phyloP scores from a whole-genome alignment of 37 sponge, comb jelly and placozoan species.

The Chondrosia reniformis region DNA sequence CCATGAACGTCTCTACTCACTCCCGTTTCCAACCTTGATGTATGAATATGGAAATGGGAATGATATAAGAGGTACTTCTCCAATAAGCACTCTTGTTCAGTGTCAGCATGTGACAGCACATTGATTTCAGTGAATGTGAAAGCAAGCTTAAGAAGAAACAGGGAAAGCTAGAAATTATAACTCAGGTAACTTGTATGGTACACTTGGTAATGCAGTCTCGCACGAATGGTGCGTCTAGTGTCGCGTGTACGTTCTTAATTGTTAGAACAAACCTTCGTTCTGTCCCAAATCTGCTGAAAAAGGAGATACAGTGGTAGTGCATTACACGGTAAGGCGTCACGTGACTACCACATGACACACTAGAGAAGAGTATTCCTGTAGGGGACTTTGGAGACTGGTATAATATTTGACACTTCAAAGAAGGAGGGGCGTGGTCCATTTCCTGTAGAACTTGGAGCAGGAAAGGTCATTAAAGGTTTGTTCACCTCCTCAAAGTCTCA shows the following conservation, averaged over 20 bases:
- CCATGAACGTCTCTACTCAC: conserved; percentile 74
- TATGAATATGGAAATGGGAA: conserved; percentile 33
- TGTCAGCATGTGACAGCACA: conserved; percentile 50
- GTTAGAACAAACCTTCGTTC: conserved; percentile 46
- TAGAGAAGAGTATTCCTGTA: too few species aligned
- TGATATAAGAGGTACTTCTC: conserved; percentile 24
- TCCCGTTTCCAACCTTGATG: conserved; percentile 54
- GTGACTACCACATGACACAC: too few species aligned
- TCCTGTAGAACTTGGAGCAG: conserved; percentile 44
- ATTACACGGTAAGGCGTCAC: conserved; percentile 53
- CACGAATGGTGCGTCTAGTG: not conserved
- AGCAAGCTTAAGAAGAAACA: not conserved
- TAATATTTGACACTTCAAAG: conserved; percentile 68
- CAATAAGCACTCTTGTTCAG: conserved; percentile 39
- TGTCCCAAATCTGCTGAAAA: conserved; percentile 38
- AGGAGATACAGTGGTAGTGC: conserved; percentile 54
- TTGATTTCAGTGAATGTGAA: not conserved
- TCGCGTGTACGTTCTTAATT: not conserved
- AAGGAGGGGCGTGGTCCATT: conserved; percentile 52
- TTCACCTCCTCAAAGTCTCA: too few species aligned
- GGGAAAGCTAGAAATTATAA: not conserved
- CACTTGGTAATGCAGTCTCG: not conserved
- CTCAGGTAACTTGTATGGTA: not conserved
- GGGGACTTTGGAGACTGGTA: conserved; percentile 61
- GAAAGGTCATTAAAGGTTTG: conserved; percentile 69